phyloP scores from a whole-genome alignment of 2,888 invertebrate genomes.

The Elmis aenea region DNA sequence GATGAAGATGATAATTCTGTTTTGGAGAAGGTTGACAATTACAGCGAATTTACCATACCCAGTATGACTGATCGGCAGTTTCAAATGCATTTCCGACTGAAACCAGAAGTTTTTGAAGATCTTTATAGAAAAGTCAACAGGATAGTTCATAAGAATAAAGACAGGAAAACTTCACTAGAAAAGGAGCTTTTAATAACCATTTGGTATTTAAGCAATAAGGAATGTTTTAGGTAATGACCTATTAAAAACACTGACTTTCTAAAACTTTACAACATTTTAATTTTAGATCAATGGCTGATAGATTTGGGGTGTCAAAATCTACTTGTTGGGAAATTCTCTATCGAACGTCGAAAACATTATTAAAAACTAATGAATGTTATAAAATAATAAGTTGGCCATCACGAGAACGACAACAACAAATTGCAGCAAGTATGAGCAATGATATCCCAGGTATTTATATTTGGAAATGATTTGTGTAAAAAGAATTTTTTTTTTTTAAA shows the following conservation, averaged over 20 bases:
- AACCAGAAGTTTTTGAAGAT: background rate
- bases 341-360: conserved; percentile 13
- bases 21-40: background rate
- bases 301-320: conserved; percentile 21
- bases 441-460: background rate
- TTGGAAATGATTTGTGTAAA: too few relatives aligned
- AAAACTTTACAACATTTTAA: background rate
- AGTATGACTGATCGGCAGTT: background rate
- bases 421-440: conserved; percentile 1
- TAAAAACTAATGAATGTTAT: conserved; percentile 15
- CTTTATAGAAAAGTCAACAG: background rate
- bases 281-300: conserved; percentile 7
- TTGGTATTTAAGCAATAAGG: background rate
- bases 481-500: too few relatives aligned
- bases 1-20: background rate
- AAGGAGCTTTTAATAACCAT: background rate
- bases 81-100: background rate
- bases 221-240: background rate
- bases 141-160: background rate
- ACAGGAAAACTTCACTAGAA: background rate
- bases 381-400: conserved; percentile 17
- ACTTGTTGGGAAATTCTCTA: conserved; percentile 23
- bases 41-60: background rate
- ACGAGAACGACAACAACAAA: conserved; percentile 8
- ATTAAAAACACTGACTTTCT: background rate